Conservation (phyloP, 2,113 vertebrate species). For the Sturnira hondurensis region DNA sequence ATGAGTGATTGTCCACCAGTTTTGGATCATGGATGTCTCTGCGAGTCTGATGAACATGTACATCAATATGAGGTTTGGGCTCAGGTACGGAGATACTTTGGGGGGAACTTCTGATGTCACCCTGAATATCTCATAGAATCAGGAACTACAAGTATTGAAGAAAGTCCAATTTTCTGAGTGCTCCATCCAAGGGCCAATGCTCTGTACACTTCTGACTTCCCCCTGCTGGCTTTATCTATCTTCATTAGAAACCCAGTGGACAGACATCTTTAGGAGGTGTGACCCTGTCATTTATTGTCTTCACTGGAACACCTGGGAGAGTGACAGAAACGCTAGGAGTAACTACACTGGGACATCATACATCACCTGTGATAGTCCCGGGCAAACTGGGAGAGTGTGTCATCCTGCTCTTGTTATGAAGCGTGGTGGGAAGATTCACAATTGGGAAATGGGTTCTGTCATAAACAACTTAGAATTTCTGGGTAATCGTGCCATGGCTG, state of each 20-base stretch:
- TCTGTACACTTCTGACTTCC: background rate
- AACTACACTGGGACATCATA: accelerated
- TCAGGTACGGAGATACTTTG: background rate
- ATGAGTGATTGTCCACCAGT: background rate
- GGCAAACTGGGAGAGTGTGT: background rate
- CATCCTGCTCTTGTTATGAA: background rate
- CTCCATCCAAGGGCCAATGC: background rate
- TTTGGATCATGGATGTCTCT: background rate
- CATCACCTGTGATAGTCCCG: background rate
- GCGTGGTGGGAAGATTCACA: background rate
- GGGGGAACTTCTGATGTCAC: background rate
- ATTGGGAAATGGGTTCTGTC: background rate
- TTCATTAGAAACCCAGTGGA: background rate
- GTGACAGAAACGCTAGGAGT: background rate
- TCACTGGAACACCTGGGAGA: background rate
- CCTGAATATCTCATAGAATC: background rate
- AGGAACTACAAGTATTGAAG: background rate
- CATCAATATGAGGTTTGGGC: background rate
- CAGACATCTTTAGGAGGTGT: background rate
- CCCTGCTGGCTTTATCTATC: background rate
- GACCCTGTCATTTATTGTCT: background rate
- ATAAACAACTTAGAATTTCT: background rate
- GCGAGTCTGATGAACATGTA: background rate
- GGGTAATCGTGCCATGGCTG: too few relatives aligned
- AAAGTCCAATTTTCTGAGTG: background rate